Conservation (phyloP, 2,888 invertebrate species). For the Platycnemis pennipes region DNA sequence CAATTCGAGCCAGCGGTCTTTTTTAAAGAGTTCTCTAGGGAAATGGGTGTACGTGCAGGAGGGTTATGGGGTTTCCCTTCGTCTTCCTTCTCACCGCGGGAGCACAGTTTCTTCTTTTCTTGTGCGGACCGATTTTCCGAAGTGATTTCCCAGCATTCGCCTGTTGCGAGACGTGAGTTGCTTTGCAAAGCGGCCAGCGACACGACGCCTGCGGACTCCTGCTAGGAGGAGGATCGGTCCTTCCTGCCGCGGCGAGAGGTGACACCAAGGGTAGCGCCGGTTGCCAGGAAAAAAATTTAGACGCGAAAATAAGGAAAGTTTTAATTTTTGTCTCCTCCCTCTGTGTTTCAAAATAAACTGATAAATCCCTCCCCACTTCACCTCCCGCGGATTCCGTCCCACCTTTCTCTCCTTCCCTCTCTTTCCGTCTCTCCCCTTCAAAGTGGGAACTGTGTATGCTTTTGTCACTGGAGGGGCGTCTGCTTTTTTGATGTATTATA, state of each 20-base stretch:
- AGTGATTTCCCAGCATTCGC: neutral
- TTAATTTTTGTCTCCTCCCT: neutral
- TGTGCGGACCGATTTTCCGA: neutral
- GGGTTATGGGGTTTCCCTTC: neutral
- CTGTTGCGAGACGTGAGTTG: neutral
- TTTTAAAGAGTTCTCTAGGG: neutral
- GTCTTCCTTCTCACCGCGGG: neutral
- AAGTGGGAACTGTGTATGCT: neutral
- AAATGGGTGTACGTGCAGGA: neutral
- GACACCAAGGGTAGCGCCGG: neutral
- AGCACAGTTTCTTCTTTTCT: neutral
- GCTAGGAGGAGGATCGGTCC: neutral
- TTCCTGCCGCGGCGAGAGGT: neutral
- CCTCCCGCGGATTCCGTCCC: neutral
- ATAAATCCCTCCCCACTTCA: neutral
- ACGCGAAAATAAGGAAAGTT: neutral
- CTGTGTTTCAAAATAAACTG: constrained; percentile 38
- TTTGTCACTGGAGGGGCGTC: neutral
- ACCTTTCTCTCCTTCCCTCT: neutral
- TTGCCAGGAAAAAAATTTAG: neutral
- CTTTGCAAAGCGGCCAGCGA: too few species aligned
- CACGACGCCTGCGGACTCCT: neutral
- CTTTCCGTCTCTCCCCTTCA: neutral
- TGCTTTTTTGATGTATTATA: neutral
- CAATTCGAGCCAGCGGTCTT: neutral